Evolutionary conservation across 2,113 vertebrate genomes (phyloP).

Genomic region (Lates calcarifer): DNA sequence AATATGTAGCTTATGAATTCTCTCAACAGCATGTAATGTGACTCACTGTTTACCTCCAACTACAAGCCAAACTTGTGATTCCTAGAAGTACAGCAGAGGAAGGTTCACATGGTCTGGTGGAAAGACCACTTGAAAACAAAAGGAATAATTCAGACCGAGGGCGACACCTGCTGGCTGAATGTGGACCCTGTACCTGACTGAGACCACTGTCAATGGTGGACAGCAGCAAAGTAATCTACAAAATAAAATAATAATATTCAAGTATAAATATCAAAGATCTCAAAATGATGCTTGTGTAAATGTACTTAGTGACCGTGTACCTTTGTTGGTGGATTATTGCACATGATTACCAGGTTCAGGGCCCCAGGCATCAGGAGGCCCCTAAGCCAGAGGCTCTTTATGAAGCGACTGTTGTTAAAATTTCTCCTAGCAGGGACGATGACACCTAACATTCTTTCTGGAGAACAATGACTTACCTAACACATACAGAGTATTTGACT

Average conservation of each 20-base stretch:
- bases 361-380: neutral
- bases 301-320: neutral
- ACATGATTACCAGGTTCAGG: too few species aligned
- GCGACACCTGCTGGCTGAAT: constrained; percentile 50
- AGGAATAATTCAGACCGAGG: neutral
- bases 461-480: neutral
- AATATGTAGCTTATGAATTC: neutral
- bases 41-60: constrained; percentile 44
- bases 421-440: neutral
- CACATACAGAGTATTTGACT: neutral
- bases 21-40: neutral
- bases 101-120: constrained; percentile 14
- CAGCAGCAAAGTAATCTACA: neutral
- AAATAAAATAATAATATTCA: neutral
- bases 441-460: neutral
- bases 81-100: constrained; percentile 43
- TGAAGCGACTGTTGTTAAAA: neutral
- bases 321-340: too few species aligned
- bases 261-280: neutral
- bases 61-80: constrained; percentile 32
- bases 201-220: neutral
- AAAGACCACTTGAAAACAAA: neutral
- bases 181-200: neutral
- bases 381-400: neutral
- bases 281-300: neutral